Conservation (phyloP, 2,113 vertebrate genomes). For the Phaethornis superciliosus region DNA sequence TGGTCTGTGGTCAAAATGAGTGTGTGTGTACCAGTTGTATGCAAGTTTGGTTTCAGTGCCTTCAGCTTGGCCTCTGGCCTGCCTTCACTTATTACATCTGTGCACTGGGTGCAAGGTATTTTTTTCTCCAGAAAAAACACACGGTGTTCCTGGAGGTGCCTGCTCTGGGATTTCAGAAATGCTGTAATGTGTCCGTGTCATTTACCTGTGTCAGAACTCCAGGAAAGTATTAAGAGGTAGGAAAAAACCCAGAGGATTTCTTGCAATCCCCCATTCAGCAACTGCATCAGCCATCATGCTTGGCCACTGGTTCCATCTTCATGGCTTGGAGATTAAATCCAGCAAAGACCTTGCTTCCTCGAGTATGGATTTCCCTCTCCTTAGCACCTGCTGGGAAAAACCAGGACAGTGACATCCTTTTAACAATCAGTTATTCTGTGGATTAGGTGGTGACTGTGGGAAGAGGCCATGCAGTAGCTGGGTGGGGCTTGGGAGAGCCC, state of each 20-base stretch:
- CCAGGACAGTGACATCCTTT: neutral
- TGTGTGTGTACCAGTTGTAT: too few relatives aligned
- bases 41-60: neutral
- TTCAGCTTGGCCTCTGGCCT: neutral
- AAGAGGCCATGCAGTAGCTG: neutral
- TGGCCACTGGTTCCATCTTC: neutral
- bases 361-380: neutral
- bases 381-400: neutral
- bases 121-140: neutral
- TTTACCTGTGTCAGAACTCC: neutral
- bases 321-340: neutral
- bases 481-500: slow-evolving; percentile 13
- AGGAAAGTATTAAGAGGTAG: neutral
- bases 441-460: neutral
- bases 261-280: neutral
- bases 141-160: neutral
- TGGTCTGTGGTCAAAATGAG: neutral
- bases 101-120: rapidly evolving
- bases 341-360: neutral
- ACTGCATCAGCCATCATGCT: neutral
- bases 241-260: neutral
- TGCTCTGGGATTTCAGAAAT: neutral
- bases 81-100: neutral
- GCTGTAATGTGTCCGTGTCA: neutral
- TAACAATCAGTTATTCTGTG: neutral